Evolutionary conservation across 2,888 invertebrate genomes (phyloP).

Genomic region (Lochmaea crataegi): DNA sequence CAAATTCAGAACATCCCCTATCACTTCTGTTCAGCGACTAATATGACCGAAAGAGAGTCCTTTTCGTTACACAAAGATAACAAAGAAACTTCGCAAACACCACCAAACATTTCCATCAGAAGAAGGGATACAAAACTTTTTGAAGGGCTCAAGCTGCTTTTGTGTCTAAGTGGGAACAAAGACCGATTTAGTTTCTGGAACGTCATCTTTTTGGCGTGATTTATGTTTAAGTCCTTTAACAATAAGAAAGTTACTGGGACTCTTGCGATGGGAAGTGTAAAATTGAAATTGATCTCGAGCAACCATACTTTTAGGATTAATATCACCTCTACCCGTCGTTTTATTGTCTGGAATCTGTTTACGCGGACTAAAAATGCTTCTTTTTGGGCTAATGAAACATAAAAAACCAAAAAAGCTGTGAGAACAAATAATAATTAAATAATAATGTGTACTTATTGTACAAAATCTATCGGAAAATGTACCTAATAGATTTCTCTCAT

Average conservation of each 20-base stretch:
- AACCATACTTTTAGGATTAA: not conserved
- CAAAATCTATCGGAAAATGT: too few species aligned
- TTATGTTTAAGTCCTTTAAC: conserved; percentile 34
- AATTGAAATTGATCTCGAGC: conserved; percentile 20
- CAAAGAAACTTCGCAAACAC: conserved; percentile 29
- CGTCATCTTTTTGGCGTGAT: conserved; percentile 28
- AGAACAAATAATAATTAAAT: too few species aligned
- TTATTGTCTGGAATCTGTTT: not conserved
- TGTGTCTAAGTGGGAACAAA: conserved; percentile 33
- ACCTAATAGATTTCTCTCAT: too few species aligned
- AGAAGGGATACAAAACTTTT: conserved; percentile 36
- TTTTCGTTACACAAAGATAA: conserved; percentile 28
- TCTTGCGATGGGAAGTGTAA: conserved; percentile 21
- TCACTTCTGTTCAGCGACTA: conserved; percentile 21
- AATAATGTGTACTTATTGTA: too few species aligned
- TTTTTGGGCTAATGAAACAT: too few species aligned
- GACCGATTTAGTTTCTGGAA: conserved; percentile 25
- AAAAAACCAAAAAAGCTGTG: too few species aligned
- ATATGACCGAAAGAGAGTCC: conserved; percentile 29
- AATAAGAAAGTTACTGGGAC: conserved; percentile 27
- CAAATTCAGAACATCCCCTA: conserved; percentile 29
- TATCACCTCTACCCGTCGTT: not conserved
- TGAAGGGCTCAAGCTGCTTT: conserved; percentile 39
- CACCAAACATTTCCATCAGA: conserved; percentile 25
- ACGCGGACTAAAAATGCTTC: too few species aligned